Conservation (phyloP, 2,113 vertebrate genomes). For the Nesoenas mayeri region DNA sequence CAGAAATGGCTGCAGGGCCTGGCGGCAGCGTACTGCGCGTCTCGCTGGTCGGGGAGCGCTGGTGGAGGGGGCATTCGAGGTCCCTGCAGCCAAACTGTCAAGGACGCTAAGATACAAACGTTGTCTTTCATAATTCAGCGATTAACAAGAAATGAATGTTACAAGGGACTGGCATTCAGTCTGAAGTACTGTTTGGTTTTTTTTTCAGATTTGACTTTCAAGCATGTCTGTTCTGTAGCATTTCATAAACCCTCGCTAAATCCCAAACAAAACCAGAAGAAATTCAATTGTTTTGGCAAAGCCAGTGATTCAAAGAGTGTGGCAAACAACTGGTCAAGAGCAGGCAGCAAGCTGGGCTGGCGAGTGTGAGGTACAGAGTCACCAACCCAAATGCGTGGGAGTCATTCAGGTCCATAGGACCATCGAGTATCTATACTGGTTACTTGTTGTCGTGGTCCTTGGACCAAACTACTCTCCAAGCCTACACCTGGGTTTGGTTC, state of each 20-base stretch:
- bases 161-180: neutral
- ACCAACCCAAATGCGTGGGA: neutral
- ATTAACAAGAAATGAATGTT: neutral
- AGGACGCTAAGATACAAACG: slow-evolving; percentile 1
- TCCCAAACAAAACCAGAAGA: neutral
- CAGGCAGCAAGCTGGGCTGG: neutral
- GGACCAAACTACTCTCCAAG: neutral
- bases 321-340: neutral
- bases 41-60: neutral
- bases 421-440: neutral
- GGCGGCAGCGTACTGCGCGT: neutral
- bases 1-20: slow-evolving; percentile 43
- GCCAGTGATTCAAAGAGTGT: neutral
- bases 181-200: neutral
- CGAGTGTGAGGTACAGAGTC: accelerated
- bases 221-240: neutral
- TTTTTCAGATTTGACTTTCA: neutral
- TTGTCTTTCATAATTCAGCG: slow-evolving; percentile 8
- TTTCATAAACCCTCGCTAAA: neutral
- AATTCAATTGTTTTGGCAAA: neutral
- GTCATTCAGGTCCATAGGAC: neutral
- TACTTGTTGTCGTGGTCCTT: neutral
- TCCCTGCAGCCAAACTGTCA: slow-evolving; percentile 14
- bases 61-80: neutral
- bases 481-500: neutral